Evolutionary conservation across 2,113 vertebrate genomes (phyloP).

Genomic region (Rattus norvegicus): GRCr8 NC_086031.1:33330501-33331000

Average conservation of each 20-base stretch:
- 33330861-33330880: constrained; percentile 60
- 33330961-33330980: constrained; percentile 71
- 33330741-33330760: constrained; percentile 69
- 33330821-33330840: constrained; percentile 72
- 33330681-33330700: constrained; percentile 72
- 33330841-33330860: constrained; percentile 68
- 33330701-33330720: constrained; percentile 76
- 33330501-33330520: constrained; percentile 78
- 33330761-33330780: constrained; percentile 82
- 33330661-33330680: constrained; percentile 76
- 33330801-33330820: constrained; percentile 78
- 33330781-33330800: constrained; percentile 75
- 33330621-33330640: constrained; percentile 79
- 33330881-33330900: constrained; percentile 52
- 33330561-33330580: constrained; percentile 77
- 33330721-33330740: constrained; percentile 70
- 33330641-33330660: constrained; percentile 78
- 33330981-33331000: constrained; percentile 65
- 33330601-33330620: constrained; percentile 79
- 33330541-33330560: constrained; percentile 67
- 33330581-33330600: constrained; percentile 80
- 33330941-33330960: constrained; percentile 65
- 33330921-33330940: constrained; percentile 71
- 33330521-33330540: constrained; percentile 78
- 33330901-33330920: constrained; percentile 78